Evolutionary conservation across 92 coral and sea anemone genomes (phyloP).

Genomic region (Blastomussa wellsi): DNA sequence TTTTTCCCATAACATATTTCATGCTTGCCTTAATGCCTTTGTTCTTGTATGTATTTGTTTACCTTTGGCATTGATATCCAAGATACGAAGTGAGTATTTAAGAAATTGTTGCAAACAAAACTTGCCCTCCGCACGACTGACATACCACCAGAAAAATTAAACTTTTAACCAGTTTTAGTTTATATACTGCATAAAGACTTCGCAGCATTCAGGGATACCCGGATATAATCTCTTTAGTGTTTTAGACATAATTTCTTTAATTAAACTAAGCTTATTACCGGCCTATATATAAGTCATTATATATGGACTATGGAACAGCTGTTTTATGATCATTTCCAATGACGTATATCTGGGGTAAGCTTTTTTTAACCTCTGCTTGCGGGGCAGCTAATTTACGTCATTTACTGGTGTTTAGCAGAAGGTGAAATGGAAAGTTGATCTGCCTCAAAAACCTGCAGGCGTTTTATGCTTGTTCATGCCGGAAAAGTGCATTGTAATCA

Average conservation of each 20-base stretch:
- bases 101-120: not conserved
- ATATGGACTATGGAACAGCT: not conserved
- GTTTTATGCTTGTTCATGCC: not conserved
- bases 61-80: constrained; percentile 19
- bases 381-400: not conserved
- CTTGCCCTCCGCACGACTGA: not conserved
- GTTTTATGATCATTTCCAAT: not conserved
- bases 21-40: constrained; percentile 8
- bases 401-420: not conserved
- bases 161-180: not conserved
- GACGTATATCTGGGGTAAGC: not conserved
- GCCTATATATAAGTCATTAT: not conserved
- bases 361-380: not conserved
- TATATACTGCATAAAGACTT: too few species aligned
- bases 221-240: not conserved
- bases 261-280: not conserved
- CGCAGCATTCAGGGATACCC: not conserved
- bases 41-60: constrained; percentile 11
- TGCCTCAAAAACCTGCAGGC: not conserved
- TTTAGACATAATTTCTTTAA: not conserved
- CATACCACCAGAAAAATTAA: not conserved
- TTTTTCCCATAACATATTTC: not conserved
- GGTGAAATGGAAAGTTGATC: not conserved
- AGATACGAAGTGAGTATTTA: constrained; percentile 7
- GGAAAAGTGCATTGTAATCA: not conserved